phyloP scores from a whole-genome alignment of 2,113 vertebrate species.

The Myiozetetes cayanensis region DNA sequence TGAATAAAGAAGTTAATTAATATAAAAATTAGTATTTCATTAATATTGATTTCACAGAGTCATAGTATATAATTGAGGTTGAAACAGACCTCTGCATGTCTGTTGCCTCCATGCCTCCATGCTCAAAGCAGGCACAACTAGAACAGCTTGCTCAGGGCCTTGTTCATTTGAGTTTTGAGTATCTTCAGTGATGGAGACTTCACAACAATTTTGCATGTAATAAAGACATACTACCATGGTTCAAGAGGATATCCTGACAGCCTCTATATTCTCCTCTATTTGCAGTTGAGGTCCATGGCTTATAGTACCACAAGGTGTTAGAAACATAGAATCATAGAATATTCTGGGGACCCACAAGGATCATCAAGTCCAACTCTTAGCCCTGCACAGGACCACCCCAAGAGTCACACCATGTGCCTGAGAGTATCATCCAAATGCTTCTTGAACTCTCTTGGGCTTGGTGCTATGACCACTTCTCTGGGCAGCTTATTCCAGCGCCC shows the following conservation, averaged over 20 bases:
- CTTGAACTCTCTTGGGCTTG: neutral
- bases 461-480: neutral
- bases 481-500: neutral
- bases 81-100: neutral
- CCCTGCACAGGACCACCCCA: neutral
- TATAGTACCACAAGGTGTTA: neutral
- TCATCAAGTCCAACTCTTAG: neutral
- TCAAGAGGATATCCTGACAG: neutral
- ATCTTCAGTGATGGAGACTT: neutral
- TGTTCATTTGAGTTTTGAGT: neutral
- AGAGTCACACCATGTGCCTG: neutral
- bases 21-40: neutral
- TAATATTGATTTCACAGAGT: neutral
- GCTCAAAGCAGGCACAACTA: neutral
- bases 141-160: neutral
- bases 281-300: neutral
- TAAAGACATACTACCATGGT: neutral
- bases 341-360: neutral
- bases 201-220: neutral
- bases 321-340: neutral
- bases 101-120: neutral
- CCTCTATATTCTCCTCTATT: neutral
- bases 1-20: neutral
- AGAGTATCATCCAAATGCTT: neutral
- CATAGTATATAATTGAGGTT: neutral